These are phyloP conservation scores for Sisor rabdophorus DNA, from an alignment of 2,113 vertebrate species.

Conservation along the genomic window DNA sequence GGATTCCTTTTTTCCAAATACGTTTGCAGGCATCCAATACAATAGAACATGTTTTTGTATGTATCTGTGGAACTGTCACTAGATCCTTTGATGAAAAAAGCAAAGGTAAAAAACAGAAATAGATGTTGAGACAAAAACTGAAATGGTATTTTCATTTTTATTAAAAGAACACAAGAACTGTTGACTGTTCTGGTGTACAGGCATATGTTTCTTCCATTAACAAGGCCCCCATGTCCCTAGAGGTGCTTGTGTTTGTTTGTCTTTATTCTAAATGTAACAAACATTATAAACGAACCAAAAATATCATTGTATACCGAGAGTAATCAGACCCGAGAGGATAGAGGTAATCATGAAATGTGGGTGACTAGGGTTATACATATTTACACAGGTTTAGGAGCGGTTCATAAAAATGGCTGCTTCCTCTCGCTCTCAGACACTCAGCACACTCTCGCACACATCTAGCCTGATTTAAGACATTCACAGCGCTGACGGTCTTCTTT, in stretches of 20 bases:
- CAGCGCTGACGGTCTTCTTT: constrained; percentile 54
- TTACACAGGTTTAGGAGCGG: constrained; percentile 60
- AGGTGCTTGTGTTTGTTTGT: not conserved
- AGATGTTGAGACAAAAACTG: constrained; percentile 25
- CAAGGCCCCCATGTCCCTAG: not conserved
- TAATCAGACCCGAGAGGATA: constrained; percentile 18
- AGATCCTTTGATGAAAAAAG: not conserved
- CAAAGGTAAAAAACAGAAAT: not conserved
- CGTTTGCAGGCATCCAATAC: not conserved
- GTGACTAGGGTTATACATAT: constrained; percentile 37
- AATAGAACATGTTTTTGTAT: not conserved
- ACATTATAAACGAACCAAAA: not conserved
- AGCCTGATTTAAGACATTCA: constrained; percentile 67
- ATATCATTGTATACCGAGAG: constrained; percentile 3
- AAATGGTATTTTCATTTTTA: constrained; percentile 61
- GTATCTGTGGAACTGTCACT: not conserved
- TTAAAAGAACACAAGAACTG: constrained; percentile 63
- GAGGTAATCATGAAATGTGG: constrained; percentile 24
- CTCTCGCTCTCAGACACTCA: constrained; percentile 16
- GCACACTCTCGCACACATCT: constrained; percentile 41
- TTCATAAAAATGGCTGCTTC: constrained; percentile 49
- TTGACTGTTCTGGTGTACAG: constrained; percentile 49
- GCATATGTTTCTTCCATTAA: constrained; percentile 3
- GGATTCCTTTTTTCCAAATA: not conserved
- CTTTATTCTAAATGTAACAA: constrained; percentile 18